These are phyloP conservation scores for Fragum sueziense DNA, from an alignment of 2,888 invertebrate genomes.

Conservation along the genomic window DNA sequence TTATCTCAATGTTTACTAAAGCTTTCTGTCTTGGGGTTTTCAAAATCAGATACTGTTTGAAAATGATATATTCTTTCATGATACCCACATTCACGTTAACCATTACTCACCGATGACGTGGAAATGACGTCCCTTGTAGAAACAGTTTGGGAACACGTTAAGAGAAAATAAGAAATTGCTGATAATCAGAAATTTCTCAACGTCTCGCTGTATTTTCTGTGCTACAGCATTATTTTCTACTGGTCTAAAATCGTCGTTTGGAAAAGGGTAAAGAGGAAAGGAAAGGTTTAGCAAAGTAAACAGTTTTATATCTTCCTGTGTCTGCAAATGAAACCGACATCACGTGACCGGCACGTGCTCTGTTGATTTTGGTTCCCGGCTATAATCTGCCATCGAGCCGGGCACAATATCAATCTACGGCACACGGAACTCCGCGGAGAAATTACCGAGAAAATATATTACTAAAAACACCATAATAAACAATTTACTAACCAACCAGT, in stretches of 20 bases:
- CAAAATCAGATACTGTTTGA: too few species aligned
- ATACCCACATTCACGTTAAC: too few species aligned
- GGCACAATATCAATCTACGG: constrained; percentile 1
- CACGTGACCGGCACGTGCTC: constrained; percentile 18
- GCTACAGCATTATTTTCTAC: too few species aligned
- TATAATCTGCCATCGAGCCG: neutral
- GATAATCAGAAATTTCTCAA: neutral
- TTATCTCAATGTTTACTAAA: too few species aligned
- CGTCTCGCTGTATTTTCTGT: neutral
- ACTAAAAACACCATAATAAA: neutral
- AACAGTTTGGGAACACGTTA: too few species aligned
- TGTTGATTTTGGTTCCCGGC: constrained; percentile 30
- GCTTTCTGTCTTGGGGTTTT: too few species aligned
- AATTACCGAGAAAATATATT: neutral
- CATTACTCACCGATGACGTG: too few species aligned
- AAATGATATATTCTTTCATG: too few species aligned
- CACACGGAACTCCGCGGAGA: neutral
- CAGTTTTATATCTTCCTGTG: constrained; percentile 6
- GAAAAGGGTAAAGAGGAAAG: neutral
- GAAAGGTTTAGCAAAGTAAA: constrained; percentile 18
- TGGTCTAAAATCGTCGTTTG: neutral
- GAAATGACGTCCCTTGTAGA: too few species aligned
- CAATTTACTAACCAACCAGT: neutral
- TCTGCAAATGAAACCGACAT: constrained; percentile 22
- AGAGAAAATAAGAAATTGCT: neutral